Base-by-base conservation (phyloP, 2,113 vertebrate species). In the Bujurquina vittata region DNA sequence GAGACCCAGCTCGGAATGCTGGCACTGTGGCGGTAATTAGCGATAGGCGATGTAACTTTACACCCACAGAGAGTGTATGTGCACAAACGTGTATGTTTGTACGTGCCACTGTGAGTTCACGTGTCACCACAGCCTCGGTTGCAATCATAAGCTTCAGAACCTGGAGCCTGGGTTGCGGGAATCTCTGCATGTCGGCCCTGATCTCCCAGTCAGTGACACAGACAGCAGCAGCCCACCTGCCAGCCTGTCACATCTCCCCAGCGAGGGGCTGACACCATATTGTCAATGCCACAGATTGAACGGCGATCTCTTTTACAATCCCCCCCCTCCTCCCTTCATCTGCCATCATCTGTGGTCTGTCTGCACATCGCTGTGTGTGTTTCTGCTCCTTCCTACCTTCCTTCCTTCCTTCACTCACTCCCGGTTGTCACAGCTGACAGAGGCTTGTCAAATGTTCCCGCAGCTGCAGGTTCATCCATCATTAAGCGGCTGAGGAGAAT, bases 1-100 rank as follows among this genome's bases (percentile, higher is more conserved):
- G 92, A 94, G 91, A 89, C 88, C 91, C 85, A 23, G 88, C 88
- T 89, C 89, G 62, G 88, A 93, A 94, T 84, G 93, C 89, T 89
- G 92, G 89, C 91, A 83, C 92, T 60, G 80, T 89, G 89, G 87
- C 80, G 87, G 92, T 94, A 95, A 95, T 95, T 95, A 95, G 93
- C 87, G 82, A 89, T 91, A 84, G 87, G 88, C 90, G 43, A 91
- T 90, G 94, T 91, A 93, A 94, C 94, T 93, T 94, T 94, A 91
- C 91, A 93, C 94, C 88, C 79, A 69, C 76, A 4, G 77, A 79
- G 86, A 60, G 90, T 79, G 77, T 63, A 22, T 67, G 83, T 75
- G 87, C 58, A 29, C 8, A n/a, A 6, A 59, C 17, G 60, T 76
- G 76, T 67, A 62, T 18, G 65, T 76, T 14, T 54, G 80, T 18